phyloP scores from a whole-genome alignment of 1,140 invertebrate species.

The Drosophila tani region DNA sequence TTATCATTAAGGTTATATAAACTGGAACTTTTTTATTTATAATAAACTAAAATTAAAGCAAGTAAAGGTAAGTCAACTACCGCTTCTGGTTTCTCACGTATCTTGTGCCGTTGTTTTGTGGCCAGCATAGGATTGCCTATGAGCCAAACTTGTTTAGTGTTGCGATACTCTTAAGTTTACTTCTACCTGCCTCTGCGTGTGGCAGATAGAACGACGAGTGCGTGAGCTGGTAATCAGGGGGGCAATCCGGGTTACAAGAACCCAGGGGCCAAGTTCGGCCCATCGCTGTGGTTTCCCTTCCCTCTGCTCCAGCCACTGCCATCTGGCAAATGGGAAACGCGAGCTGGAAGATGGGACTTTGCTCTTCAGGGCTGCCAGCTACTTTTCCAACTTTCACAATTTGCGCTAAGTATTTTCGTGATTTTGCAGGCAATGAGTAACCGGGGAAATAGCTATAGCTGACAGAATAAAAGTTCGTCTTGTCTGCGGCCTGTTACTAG shows the following conservation, averaged over 20 bases:
- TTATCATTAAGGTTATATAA: too few relatives aligned
- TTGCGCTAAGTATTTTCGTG: constrained; percentile 75
- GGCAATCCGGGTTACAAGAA: constrained; percentile 42
- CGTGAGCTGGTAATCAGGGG: constrained; percentile 65
- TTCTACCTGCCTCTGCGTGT: constrained; percentile 61
- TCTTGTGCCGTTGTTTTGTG: constrained; percentile 57
- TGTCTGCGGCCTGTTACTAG: constrained; percentile 18
- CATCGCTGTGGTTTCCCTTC: constrained; percentile 49
- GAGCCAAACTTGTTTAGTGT: constrained; percentile 62
- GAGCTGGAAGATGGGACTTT: constrained; percentile 24
- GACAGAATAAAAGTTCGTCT: constrained; percentile 34
- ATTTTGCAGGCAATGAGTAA: constrained; percentile 51
- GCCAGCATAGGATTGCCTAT: constrained; percentile 66
- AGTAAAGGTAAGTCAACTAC: not conserved
- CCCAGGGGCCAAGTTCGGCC: constrained; percentile 50
- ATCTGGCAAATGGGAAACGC: constrained; percentile 44
- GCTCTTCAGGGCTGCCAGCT: constrained; percentile 41
- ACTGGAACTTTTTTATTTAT: too few relatives aligned
- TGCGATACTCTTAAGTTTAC: constrained; percentile 57
- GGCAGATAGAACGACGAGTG: constrained; percentile 46
- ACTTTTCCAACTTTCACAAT: constrained; percentile 80
- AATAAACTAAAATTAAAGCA: not conserved
- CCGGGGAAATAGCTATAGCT: constrained; percentile 10
- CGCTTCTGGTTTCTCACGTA: constrained; percentile 41
- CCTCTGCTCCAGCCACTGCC: not conserved